Base-by-base conservation (phyloP, 2,888 invertebrate species). In the Villa cingulata region DNA sequence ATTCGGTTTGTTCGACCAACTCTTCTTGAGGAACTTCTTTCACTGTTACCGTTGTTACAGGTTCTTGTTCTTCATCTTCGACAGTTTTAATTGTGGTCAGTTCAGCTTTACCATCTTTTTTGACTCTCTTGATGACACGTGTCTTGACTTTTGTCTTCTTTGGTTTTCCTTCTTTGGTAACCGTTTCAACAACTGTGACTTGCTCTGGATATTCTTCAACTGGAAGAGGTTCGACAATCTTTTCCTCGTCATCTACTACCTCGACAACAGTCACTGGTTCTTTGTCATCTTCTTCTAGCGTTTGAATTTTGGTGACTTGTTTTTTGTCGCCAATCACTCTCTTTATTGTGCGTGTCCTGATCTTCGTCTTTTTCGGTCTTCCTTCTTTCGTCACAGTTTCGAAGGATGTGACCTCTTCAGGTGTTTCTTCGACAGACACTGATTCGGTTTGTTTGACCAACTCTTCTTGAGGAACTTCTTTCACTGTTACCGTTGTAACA, bases 371-470 rank as follows among this genome's bases (percentile, higher is more conserved):
- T 45, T 61, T 65, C 0, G 69, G 65, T 43, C 57, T 60, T 16
- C 63, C 65, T 48, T 62, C 62, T 23, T 57, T 55, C 0, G 72
- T 70, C 6, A 52, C 20, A 2, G 71, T 48, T 34, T 73, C 72
- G 2, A 68, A 65, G 2, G 72, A 57, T 46, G 64, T 61, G 2
- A 70, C 61, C 48, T 66, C 53, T 20, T 57, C 54, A 5, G 57
- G 53, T n/a, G 40, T 32, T 17, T 50, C 43, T 18, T 51, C 51
- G 6, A 50, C 42, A 6, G 36, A 12, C 6, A 34, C 12, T 34
- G 34, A 3, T 15, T 34, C 34, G 3, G 12, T 5, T 34, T 12
- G 34, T 34, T 34, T 14, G 12, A 4, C 6, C 4, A 34, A 34
- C 12, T 34, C 34, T 12, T 38, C 18, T 6, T 20, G 20, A 10